A percentile compares a stretch with the other conserved stretches of the same genome.
Conservation (phyloP, 2,888 invertebrate genomes). For the Catocala nupta region DNA sequence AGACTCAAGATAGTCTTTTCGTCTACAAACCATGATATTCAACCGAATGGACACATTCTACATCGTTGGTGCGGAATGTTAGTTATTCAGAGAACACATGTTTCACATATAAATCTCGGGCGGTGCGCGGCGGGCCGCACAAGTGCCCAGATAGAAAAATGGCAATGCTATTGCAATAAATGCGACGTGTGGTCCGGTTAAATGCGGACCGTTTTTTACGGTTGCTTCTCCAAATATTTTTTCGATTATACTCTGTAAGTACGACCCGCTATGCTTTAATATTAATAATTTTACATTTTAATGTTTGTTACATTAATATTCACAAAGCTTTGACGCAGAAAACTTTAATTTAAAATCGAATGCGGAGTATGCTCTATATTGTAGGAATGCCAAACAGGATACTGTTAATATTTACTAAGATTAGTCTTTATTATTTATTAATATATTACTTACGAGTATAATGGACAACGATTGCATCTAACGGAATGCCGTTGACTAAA, state of each 20-base stretch:
- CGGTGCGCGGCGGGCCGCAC: background rate
- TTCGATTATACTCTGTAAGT: background rate
- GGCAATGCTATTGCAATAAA: conserved; percentile 28
- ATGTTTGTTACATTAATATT: conserved; percentile 25
- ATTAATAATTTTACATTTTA: conserved; percentile 24
- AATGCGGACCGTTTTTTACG: conserved; percentile 8
- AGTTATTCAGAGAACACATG: conserved; percentile 10
- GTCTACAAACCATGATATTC: background rate
- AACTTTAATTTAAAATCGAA: conserved; percentile 45
- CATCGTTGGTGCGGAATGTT: background rate
- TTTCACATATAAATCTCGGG: conserved; percentile 18
- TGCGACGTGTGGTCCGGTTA: conserved; percentile 12
- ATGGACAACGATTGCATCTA: no score
- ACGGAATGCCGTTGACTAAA: no score
- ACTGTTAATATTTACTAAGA: no score
- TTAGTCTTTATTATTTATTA: no score
- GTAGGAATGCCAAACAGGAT: no score
- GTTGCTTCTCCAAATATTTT: no score
- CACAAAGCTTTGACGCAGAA: conserved; percentile 42
- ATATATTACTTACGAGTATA: no score
- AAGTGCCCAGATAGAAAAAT: conserved; percentile 26
- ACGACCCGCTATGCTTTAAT: conserved; percentile 17
- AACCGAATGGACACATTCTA: background rate
- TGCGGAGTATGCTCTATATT: conserved; percentile 14
- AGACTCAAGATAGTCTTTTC: background rate